phyloP scores from a whole-genome alignment of 2,797 vertebrate genomes.

The Astyanax mexicanus region DNA sequence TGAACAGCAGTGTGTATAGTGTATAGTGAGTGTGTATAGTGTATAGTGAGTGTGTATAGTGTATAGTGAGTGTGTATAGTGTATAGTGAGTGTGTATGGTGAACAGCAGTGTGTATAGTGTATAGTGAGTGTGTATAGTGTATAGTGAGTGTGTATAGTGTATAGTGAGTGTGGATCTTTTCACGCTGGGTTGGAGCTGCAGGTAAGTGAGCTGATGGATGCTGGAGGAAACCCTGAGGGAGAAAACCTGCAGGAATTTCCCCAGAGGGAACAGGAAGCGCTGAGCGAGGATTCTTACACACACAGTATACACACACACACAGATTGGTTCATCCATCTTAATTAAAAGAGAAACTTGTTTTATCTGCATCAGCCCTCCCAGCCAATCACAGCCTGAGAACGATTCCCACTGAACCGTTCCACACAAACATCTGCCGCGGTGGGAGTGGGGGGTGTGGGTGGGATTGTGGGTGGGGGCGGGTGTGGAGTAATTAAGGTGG shows the following conservation, averaged over 20 bases:
- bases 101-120: too few relatives aligned
- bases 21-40: too few relatives aligned
- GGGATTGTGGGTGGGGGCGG: too few relatives aligned
- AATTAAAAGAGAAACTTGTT: constrained; percentile 48
- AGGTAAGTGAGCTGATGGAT: constrained; percentile 1
- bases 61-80: too few relatives aligned
- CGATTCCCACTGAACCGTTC: constrained; percentile 57
- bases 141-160: too few relatives aligned
- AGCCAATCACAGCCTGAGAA: constrained; percentile 59
- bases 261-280: neutral
- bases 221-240: constrained; percentile 20
- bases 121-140: too few relatives aligned
- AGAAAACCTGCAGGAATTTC: constrained; percentile 16
- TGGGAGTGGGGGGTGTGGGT: neutral
- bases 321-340: constrained; percentile 40
- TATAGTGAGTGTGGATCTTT: too few relatives aligned
- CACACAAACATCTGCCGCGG: neutral
- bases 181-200: neutral
- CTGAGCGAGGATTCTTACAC: neutral
- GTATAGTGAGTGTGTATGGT: too few relatives aligned
- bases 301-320: constrained; percentile 21
- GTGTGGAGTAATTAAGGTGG: constrained; percentile 5
- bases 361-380: constrained; percentile 48
- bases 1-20: too few relatives aligned
- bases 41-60: too few relatives aligned